Base-by-base conservation (phyloP, 1,140 invertebrate species). In the Lysiphlebus fabarum region DNA sequence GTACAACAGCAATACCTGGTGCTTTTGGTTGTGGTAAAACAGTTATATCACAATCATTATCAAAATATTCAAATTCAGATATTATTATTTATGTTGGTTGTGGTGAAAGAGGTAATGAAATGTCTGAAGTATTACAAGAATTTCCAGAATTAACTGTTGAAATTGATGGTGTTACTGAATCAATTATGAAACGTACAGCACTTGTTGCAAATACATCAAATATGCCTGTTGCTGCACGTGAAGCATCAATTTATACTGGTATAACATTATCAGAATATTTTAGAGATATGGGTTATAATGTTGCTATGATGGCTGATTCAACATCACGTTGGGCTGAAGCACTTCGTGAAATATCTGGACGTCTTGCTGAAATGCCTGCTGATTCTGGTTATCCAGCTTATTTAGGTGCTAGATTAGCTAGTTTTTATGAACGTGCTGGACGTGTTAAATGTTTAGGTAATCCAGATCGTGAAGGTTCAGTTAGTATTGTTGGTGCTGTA, bases 231-330 rank as follows among this genome's bases (percentile, higher is more conserved):
- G 98, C 98, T 82, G 98, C 98, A 81, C 90, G 98, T 83, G 98
- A 99, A 83, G 98, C 98, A 69, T 99, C 96, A 68, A 99, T 99
- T 79, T 99, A 99, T 77, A 99, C 98, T 53, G 94, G 93, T 75
- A 99, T 99, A 76, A 99, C 96, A 0, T 80, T 99, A 3, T 97
- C 96, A 33, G 97, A 99, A 81, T 99, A 99, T 79, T 99, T 98
- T 85, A 85, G 90, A 76, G 96, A 99, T 78, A 99, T 99, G 97
- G 98, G 98, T 80, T 98, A 98, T 85, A 97, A 99, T 76, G 97
- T 99, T 34, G 96, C 97, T 57, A 99, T 99, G 98, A 99, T 99
- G 98, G 98, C 98, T 69, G 98, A 99, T 81, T 99, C 97, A n/a
- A 99, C 98, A 10, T 99, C 97, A 17, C 93, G 98, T 84, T 99